Conservation (phyloP, 2,888 invertebrate species). For the Litoditis marina region DNA sequence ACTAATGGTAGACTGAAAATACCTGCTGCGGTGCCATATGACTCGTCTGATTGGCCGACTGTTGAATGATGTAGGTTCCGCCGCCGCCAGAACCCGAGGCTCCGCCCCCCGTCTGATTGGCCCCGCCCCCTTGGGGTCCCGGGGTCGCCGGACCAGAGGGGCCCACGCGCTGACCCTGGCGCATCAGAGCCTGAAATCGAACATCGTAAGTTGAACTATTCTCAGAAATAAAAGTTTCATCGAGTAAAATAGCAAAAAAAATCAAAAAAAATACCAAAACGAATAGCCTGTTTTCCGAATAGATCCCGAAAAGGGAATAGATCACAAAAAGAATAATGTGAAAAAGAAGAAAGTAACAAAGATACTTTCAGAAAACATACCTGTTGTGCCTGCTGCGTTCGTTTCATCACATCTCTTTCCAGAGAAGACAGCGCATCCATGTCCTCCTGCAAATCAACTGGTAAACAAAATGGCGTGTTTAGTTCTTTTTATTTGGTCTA, state of each 20-base stretch:
- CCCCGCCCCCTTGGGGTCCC: no score
- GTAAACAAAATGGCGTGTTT: no score
- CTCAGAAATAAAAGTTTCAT: no score
- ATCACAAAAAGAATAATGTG: no score
- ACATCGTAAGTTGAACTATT: no score
- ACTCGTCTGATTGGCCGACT: constrained; percentile 13
- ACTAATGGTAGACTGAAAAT: no score
- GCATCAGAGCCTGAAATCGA: constrained; percentile 12
- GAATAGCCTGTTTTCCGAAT: no score
- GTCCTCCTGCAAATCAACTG: constrained; percentile 48
- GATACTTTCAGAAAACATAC: no score
- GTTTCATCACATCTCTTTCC: constrained; percentile 56
- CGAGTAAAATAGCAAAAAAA: neutral
- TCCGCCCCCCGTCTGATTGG: no score
- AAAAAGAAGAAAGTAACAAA: no score
- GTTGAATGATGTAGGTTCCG: constrained; percentile 24
- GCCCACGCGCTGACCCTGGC: constrained; percentile 8
- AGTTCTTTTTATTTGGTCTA: no score
- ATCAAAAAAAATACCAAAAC: neutral
- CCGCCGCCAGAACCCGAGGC: neutral
- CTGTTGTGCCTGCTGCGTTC: constrained; percentile 60
- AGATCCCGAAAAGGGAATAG: no score
- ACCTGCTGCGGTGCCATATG: constrained; percentile 12
- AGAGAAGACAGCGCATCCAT: constrained; percentile 53
- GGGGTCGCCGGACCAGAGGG: constrained; percentile 2